Conservation (phyloP, 2,797 vertebrate genomes). For the Lagodon rhomboides region DNA sequence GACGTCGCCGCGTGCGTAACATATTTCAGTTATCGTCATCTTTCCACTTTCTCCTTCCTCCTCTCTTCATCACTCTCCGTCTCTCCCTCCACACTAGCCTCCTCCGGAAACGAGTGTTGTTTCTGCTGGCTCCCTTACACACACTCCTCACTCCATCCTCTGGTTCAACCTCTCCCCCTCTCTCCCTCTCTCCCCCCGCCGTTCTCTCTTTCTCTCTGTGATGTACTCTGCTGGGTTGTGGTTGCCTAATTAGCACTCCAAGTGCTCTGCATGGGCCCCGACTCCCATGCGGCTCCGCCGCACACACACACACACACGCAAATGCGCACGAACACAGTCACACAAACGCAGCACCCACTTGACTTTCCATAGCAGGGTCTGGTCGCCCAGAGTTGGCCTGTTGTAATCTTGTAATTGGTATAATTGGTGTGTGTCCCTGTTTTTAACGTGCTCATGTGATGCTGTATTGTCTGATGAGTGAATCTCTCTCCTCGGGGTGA, state of each 20-base stretch:
- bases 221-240: constrained; percentile 86
- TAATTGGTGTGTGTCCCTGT: constrained; percentile 64
- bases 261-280: constrained; percentile 84
- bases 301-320: not conserved
- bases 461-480: constrained; percentile 46
- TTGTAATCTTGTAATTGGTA: constrained; percentile 74
- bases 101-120: constrained; percentile 57
- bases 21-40: constrained; percentile 55
- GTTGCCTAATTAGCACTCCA: constrained; percentile 90
- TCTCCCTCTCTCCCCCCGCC: constrained; percentile 40
- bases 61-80: constrained; percentile 13
- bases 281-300: constrained; percentile 70
- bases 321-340: not conserved
- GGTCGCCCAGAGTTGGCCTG: constrained; percentile 82
- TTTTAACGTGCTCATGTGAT: constrained; percentile 29
- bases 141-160: constrained; percentile 53
- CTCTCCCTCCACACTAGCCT: constrained; percentile 38
- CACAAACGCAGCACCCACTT: constrained; percentile 55
- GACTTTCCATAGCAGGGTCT: constrained; percentile 70
- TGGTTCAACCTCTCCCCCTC: constrained; percentile 50
- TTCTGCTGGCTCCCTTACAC: constrained; percentile 49
- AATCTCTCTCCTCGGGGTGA: constrained; percentile 40
- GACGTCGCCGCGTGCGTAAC: constrained; percentile 43
- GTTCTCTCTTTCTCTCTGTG: constrained; percentile 64
- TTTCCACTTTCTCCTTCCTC: constrained; percentile 42